A percentile compares a stretch with the other conserved stretches of the same genome.
Conservation (phyloP, 1,140 invertebrate genomes). For the Drosophila teissieri region DNA sequence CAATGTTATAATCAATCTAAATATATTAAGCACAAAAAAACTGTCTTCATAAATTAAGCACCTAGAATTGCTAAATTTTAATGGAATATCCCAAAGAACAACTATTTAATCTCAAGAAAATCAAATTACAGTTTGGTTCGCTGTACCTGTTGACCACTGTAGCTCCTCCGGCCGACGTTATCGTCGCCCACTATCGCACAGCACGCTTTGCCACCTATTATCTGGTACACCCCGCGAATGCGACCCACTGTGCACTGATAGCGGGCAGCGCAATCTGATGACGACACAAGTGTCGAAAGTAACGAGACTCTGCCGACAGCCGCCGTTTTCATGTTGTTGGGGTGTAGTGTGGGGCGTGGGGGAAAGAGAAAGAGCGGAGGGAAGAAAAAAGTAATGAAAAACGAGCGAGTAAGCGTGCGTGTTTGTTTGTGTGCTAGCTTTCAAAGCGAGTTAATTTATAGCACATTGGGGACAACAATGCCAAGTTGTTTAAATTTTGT, state of each 20-base stretch:
- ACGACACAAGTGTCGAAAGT: constrained; percentile 81
- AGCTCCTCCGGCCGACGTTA: constrained; percentile 5
- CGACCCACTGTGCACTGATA: constrained; percentile 60
- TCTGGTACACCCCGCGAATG: constrained; percentile 22
- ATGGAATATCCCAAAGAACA: no score
- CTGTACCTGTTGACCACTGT: constrained; percentile 5
- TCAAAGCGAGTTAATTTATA: constrained; percentile 80
- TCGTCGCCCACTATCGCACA: constrained; percentile 31
- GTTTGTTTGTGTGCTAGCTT: constrained; percentile 66
- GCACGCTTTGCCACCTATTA: constrained; percentile 24
- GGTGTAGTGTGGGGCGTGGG: neutral
- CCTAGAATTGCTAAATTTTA: no score
- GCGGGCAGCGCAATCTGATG: constrained; percentile 69
- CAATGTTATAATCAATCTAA: no score
- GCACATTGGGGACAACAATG: constrained; percentile 55
- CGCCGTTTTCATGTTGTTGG: constrained; percentile 27
- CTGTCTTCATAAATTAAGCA: no score
- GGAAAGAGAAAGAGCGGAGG: constrained; percentile 7
- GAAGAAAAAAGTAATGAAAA: constrained; percentile 41
- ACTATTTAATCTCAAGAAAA: no score
- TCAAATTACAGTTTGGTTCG: no score
- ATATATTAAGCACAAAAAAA: no score
- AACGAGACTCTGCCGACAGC: constrained; percentile 74
- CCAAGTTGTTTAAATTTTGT: constrained; percentile 42
- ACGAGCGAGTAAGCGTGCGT: constrained; percentile 58